Conservation (phyloP, 2,888 invertebrate genomes). For the Autographa gamma region DNA sequence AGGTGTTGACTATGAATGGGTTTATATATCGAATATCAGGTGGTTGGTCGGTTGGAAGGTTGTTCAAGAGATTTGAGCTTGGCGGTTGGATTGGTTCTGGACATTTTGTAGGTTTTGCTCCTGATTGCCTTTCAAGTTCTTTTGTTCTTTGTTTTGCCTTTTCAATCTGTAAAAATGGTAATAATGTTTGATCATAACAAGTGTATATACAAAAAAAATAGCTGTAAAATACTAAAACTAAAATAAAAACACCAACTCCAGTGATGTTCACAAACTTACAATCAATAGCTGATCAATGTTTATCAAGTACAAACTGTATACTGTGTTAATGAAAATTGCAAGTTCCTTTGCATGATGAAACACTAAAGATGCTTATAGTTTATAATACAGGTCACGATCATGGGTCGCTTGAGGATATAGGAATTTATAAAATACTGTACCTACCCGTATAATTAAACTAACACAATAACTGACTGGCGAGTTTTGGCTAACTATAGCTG, state of each 20-base stretch:
- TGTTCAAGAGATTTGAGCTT: conserved; percentile 22
- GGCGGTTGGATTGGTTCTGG: conserved; percentile 74
- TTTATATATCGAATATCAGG: conserved; percentile 10
- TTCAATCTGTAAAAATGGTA: conserved; percentile 66
- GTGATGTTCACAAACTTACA: background rate
- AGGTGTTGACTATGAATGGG: conserved; percentile 15
- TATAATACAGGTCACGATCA: background rate
- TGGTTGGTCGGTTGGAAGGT: background rate
- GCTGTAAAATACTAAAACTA: background rate
- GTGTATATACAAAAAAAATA: background rate
- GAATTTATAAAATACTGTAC: background rate
- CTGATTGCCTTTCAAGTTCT: conserved; percentile 44
- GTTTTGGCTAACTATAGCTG: background rate
- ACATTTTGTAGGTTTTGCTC: conserved; percentile 54
- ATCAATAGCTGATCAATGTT: background rate
- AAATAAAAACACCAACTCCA: background rate
- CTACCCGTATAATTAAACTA: background rate
- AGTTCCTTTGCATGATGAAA: accelerated
- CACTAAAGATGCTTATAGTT: background rate
- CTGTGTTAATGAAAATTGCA: background rate
- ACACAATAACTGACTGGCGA: background rate
- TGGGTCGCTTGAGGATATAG: background rate
- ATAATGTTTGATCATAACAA: background rate
- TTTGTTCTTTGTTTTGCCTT: conserved; percentile 66
- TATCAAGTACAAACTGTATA: background rate